Base-by-base conservation (phyloP, 2,113 vertebrate species). In the Callocephalon fimbriatum region DNA sequence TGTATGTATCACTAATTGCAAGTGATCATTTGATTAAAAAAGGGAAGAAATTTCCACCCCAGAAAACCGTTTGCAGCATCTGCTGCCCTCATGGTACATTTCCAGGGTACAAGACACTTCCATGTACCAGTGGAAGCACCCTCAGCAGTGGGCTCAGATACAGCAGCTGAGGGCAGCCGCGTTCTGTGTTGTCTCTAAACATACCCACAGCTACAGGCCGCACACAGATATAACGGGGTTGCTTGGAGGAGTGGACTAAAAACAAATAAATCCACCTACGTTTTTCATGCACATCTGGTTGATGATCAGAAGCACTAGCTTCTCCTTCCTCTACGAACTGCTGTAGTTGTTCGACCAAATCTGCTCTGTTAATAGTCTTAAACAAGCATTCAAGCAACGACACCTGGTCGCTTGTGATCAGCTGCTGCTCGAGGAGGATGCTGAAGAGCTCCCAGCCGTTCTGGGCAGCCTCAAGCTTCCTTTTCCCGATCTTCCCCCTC, bases 391-490 rank as follows among this genome's bases (percentile, higher is more conserved):
- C 56, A 12, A 99, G 87, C 4, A 47, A 63, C 0, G 10, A 29
- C 0, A 97, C 91, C 3, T 97, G 2, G 9, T 87, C 26, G 0
- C 7, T 16, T 0, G 67, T 8, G 4, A 99, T 95, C 5, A 21
- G 15, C 32, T 61, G 42, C 77, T 92, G 96, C 94, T 99, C 98
- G 2, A 82, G 68, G 16, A 99, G 94, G 9, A 77, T 7, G 31
- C 3, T 31, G 70, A 99, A 99, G 10, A 99, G 97, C 0, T 96
- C 85, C 2, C 3, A 3, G 2, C 96, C 98, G 4, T 2, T 96
- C 1, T 2, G 18, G 10, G 98, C 87, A 2, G 4, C 9, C 38
- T 98, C 98, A 1, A 86, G 54, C 23, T 81, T 96, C 40, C 91
- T 85, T 56, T 98, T 99, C 7, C 73, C n/a, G 22, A 99, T 95